Evolutionary conservation across 2,797 vertebrate genomes (phyloP), one percentile per base, ranked within the genome.

Genomic region (Amblyraja radiata): DNA sequence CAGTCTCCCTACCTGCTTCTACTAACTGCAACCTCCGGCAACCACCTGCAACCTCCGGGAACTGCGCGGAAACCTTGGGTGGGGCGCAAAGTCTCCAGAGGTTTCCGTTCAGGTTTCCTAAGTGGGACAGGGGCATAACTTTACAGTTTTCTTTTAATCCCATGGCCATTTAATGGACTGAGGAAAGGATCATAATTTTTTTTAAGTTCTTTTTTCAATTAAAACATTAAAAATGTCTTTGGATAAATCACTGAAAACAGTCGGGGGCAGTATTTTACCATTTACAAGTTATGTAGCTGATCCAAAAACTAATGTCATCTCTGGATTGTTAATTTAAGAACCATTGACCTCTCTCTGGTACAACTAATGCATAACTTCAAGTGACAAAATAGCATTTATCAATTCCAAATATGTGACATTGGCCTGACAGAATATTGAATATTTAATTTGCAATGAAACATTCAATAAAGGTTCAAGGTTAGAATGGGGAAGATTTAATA

Each of bases 221-320:
- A 16, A 65, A n/a, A n/a, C 63, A 36, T 63, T 36, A 16, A 88
- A 68, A 88, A 65, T 10, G n/a, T 65, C 61, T 65, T 88, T 68
- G 63, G 84, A 68, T 88, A 18, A 28, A 74, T 92, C 90, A 88
- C 76, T 92, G 25, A 58, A 74, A 76, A 92, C 18, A 74, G 90
- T 14, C 2, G 28, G 39, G 21, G 32, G 13, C 71, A 92, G 23
- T 1, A 54, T 76, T 54, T 74, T 76, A 76, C 39, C 90, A 92
- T 25, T 46, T 8, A 76, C 36, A 54, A n/a, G 76, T 91, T 76
- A 76, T 76, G 65, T 5, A 73, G 11, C 23, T 58, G 36, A 92
- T 92, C 21, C n/a, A 92, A 76, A 92, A 92, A 58, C 63, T 68
- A 73, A 92, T 92, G 39, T 14, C 71, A 73, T 63, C 32, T 92